Evolutionary conservation across 2,888 invertebrate species (phyloP).

Genomic region (Bruchidius siliquastri): DNA sequence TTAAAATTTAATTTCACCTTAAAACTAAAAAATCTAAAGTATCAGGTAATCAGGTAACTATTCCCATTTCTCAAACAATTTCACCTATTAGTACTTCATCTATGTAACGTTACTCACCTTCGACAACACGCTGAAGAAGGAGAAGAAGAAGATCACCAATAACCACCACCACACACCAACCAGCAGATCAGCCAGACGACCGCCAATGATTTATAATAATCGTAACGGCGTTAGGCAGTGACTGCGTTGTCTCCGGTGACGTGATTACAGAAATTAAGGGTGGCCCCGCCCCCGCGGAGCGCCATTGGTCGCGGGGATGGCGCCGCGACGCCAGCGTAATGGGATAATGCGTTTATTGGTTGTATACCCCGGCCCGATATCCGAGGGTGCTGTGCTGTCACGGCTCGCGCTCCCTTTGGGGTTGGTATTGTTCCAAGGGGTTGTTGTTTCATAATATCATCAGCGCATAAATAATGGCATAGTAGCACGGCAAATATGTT

Average conservation of each 20-base stretch:
- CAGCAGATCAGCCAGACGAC: background rate
- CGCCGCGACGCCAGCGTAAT: constrained; percentile 38
- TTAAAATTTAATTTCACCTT: no score
- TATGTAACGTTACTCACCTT: no score
- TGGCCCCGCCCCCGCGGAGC: constrained; percentile 43
- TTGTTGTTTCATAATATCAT: no score
- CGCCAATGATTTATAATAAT: constrained; percentile 11
- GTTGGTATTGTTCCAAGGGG: background rate
- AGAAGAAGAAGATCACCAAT: no score
- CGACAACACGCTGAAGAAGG: no score
- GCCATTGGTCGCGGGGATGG: constrained; percentile 44
- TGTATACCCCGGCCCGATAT: constrained; percentile 22
- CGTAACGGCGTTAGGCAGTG: constrained; percentile 25
- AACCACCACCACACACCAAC: background rate
- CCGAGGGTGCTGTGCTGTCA: background rate
- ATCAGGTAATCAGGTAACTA: no score
- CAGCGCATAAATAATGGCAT: no score
- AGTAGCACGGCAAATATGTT: no score
- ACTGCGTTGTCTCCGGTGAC: constrained; percentile 32
- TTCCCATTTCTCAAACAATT: no score
- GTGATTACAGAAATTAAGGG: constrained; percentile 34
- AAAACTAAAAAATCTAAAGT: no score
- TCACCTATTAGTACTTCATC: no score
- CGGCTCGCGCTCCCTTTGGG: background rate
- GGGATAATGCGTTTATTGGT: constrained; percentile 41